Conservation (phyloP, 1,140 invertebrate genomes). For the Teleogryllus occipitalis region DNA sequence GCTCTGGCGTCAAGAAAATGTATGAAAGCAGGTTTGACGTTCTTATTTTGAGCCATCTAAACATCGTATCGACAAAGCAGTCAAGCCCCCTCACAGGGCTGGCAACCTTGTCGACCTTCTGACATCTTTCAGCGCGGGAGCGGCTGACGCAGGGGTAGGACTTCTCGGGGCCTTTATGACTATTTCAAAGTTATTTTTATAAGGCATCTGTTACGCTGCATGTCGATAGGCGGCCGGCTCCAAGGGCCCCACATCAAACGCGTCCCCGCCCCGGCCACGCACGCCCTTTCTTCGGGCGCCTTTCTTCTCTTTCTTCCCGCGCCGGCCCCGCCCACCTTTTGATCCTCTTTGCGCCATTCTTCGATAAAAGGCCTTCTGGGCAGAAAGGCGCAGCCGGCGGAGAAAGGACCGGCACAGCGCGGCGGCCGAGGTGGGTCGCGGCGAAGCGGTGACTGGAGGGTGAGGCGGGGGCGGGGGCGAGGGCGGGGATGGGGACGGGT, state of each 20-base stretch:
- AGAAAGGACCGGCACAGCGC: too few species aligned
- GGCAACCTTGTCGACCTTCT: not conserved
- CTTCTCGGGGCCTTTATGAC: not conserved
- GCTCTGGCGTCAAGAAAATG: not conserved
- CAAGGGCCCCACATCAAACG: not conserved
- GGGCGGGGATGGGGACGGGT: too few species aligned
- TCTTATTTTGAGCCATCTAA: not conserved
- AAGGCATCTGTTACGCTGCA: not conserved
- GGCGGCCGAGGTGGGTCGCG: not conserved
- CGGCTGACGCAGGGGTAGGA: not conserved
- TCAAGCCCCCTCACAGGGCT: not conserved
- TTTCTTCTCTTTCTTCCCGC: not conserved
- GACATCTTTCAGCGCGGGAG: not conserved
- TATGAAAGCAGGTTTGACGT: not conserved
- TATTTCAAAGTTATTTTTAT: conserved; percentile 6
- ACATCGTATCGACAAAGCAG: not conserved
- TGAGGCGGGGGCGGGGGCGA: too few species aligned
- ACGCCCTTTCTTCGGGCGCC: not conserved
- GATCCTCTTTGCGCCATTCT: not conserved
- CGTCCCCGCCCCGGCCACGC: not conserved
- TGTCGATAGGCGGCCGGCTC: not conserved
- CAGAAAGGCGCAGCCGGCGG: too few species aligned
- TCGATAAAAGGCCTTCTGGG: not conserved
- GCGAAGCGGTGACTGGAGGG: not conserved
- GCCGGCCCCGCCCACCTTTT: not conserved